Evolutionary conservation across 2,113 vertebrate genomes (phyloP).

Genomic region (Ondatra zibethicus): DNA sequence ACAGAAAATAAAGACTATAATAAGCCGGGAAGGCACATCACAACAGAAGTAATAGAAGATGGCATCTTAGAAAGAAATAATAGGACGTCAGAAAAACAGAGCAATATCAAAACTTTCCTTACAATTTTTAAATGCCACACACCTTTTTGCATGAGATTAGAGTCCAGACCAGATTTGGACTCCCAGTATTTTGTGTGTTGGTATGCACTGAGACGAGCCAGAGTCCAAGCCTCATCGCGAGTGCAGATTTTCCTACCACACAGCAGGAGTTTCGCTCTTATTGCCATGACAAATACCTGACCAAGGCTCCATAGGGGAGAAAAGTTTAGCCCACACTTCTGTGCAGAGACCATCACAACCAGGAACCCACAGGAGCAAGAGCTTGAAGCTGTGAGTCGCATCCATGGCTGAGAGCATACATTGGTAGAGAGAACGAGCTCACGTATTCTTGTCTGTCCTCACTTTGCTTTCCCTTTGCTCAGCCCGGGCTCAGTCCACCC

Average conservation of each 20-base stretch:
- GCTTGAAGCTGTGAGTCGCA: neutral
- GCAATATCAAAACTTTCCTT: too few species aligned
- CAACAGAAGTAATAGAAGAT: neutral
- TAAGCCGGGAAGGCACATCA: neutral
- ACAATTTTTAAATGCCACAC: rapidly evolving
- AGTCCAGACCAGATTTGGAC: neutral
- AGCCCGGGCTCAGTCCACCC: neutral
- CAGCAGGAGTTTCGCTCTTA: too few species aligned
- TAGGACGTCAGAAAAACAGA: rapidly evolving
- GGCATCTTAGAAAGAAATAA: neutral
- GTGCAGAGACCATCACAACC: neutral
- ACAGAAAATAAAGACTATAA: neutral
- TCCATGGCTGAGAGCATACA: too few species aligned
- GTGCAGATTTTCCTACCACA: neutral
- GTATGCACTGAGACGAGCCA: neutral
- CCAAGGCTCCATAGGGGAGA: neutral
- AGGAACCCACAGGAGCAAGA: neutral
- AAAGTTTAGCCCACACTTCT: neutral
- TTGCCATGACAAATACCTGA: neutral
- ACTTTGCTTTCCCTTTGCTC: neutral
- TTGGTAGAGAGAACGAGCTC: neutral
- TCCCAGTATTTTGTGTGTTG: rapidly evolving
- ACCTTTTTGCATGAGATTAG: neutral
- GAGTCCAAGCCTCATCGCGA: rapidly evolving
- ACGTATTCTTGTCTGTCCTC: too few species aligned